These are phyloP conservation scores for Cephus rjabovi DNA, from an alignment of 2,888 invertebrate species.

Conservation along the genomic window DNA sequence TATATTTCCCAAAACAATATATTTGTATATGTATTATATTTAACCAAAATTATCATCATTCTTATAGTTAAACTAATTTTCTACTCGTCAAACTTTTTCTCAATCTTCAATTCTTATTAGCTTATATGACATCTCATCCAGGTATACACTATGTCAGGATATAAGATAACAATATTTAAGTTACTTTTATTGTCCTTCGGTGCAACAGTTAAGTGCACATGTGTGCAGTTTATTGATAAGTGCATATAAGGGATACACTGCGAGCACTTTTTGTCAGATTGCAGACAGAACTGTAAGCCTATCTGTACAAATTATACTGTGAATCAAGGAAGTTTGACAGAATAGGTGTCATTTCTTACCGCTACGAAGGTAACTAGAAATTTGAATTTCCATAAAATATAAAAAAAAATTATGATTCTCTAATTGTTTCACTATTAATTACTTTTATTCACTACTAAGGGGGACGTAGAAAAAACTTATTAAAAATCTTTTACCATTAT, in stretches of 20 bases:
- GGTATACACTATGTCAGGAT: background rate
- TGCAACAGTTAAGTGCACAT: background rate
- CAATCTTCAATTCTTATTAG: background rate
- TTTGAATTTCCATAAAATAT: background rate
- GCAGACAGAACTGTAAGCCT: background rate
- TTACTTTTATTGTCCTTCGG: background rate
- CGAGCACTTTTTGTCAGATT: background rate
- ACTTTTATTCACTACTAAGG: background rate
- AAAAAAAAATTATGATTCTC: background rate
- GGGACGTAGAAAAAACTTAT: background rate
- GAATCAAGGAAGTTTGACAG: background rate
- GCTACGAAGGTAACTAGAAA: background rate
- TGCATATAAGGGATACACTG: background rate
- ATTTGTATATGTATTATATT: background rate
- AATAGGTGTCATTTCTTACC: background rate
- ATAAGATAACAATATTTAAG: background rate
- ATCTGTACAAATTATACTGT: background rate
- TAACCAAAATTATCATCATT: background rate
- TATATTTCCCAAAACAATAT: background rate
- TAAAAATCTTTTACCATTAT: background rate
- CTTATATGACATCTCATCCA: background rate
- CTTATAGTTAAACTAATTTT: background rate
- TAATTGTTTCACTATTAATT: background rate
- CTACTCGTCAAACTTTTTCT: background rate
- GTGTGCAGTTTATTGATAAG: background rate